These are phyloP conservation scores for Orchesellides sinensis DNA, from an alignment of 2,888 invertebrate genomes.

Conservation along the genomic window DNA sequence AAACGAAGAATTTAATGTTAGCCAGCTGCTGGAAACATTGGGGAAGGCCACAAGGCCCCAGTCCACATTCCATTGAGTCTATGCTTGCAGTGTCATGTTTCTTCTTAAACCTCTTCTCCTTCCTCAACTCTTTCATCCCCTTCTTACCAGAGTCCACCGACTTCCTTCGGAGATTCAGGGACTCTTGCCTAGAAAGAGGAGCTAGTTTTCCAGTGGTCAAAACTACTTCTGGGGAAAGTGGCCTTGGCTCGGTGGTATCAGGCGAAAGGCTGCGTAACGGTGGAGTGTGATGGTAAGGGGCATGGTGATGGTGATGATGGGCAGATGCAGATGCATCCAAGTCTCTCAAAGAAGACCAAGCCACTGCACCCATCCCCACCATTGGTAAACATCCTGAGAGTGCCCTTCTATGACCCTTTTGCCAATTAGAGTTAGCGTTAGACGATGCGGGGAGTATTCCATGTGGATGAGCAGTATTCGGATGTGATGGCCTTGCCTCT, in stretches of 20 bases:
- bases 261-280: constrained; percentile 71
- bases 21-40: constrained; percentile 89
- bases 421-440: constrained; percentile 38
- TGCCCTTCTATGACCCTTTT: constrained; percentile 59
- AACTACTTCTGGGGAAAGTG: constrained; percentile 71
- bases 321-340: constrained; percentile 62
- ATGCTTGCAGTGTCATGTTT: constrained; percentile 44
- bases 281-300: constrained; percentile 39
- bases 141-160: constrained; percentile 19
- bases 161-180: constrained; percentile 30
- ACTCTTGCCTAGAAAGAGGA: constrained; percentile 48
- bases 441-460: constrained; percentile 52
- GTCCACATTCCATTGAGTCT: constrained; percentile 91
- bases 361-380: constrained; percentile 74
- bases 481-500: constrained; percentile 74
- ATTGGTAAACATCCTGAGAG: constrained; percentile 73
- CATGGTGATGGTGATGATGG: constrained; percentile 39
- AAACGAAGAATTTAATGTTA: constrained; percentile 91
- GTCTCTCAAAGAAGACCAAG: constrained; percentile 74
- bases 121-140: constrained; percentile 18
- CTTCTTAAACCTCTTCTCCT: neutral
- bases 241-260: constrained; percentile 63
- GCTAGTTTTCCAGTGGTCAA: constrained; percentile 61
- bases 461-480: constrained; percentile 73
- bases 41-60: constrained; percentile 89